Percentiles rank a stretch among this genome's conserved stretches.
Evolutionary conservation across 2,797 vertebrate genomes (phyloP).

Genomic region (Hyperoplus immaculatus): DNA sequence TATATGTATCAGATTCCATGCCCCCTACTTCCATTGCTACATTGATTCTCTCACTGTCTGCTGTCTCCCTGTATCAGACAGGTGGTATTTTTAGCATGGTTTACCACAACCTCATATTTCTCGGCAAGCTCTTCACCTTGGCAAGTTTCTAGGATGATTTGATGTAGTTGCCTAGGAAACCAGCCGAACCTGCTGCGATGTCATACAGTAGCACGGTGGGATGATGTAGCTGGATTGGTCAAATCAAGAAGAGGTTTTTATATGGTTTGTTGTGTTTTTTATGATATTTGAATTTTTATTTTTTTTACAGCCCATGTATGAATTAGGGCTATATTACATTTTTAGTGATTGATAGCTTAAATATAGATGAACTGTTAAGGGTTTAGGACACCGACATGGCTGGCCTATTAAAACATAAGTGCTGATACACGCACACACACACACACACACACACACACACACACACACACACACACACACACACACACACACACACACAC

Average conservation of each 20-base stretch:
- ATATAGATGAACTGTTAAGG: constrained; percentile 74
- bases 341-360: too few relatives aligned
- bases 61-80: constrained; percentile 41
- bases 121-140: constrained; percentile 29
- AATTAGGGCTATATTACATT: too few relatives aligned
- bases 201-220: constrained; percentile 78
- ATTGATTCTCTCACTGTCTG: constrained; percentile 39
- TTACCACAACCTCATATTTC: constrained; percentile 73
- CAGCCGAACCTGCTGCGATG: constrained; percentile 85
- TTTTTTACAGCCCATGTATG: too few relatives aligned
- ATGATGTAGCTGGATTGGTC: constrained; percentile 70
- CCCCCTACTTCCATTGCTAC: neutral
- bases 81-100: constrained; percentile 68
- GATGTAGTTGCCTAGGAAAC: constrained; percentile 91
- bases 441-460: constrained; percentile 29
- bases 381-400: constrained; percentile 75
- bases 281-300: too few relatives aligned
- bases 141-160: constrained; percentile 85
- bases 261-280: too few relatives aligned
- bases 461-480: constrained; percentile 19
- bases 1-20: constrained; percentile 49
- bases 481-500: neutral
- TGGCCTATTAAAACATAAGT: constrained; percentile 80
- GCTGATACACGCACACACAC: constrained; percentile 64
- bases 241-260: constrained; percentile 55